Evolutionary conservation across 30 jellyfish, hydroid and myxozoan species (phyloP), one percentile per base, ranked within the genome.

Genomic region (Euphysa ruthae): DNA sequence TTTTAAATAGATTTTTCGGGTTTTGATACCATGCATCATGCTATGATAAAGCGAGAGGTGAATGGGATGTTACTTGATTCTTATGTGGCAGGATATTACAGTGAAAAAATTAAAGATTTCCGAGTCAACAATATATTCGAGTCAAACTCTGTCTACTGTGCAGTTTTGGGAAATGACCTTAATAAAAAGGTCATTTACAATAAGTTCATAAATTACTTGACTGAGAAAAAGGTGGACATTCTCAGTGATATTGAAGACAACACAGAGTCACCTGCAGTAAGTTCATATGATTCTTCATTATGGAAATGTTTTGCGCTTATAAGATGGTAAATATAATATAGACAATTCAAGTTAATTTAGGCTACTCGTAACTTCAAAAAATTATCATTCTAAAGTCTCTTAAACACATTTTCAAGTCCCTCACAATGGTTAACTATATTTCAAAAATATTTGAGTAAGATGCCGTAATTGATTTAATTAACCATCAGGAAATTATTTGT

Each of bases 81-180:
- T 2, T 71, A 71, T 62, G 96, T 86, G 12, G 94, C 94, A 15
- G 96, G 94, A 1, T 91, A 78, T 46, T 85, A 74, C 8, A 76
- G 74, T 0, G 49, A 42, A 46, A 25, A 35, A 8, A 12, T 54
- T 15, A 75, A 38, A 6, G 74, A 75, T 10, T 56, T 73, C 28
- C 84, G 96, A 6, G 96, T 86, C 28, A 78, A 78, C 70, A 86
- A 86, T 32, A 79, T 86, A 16, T 19, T 86, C 8, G 33, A 55
- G 20, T 23, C 93, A 0, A 64, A 82, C 4, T 55, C 68, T 30
- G 80, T 94, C 3, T 86, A 50, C 62, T 93, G 96, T 3, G 58
- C 79, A 38, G 96, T 86, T 25, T 81, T 83, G 27, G 94, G 94
- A 7, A 68, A 49, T 8, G 35, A 73, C 0, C 25, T 78, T 23